Evolutionary conservation across 2,888 invertebrate genomes (phyloP).

Genomic region (Eilema caniola): DNA sequence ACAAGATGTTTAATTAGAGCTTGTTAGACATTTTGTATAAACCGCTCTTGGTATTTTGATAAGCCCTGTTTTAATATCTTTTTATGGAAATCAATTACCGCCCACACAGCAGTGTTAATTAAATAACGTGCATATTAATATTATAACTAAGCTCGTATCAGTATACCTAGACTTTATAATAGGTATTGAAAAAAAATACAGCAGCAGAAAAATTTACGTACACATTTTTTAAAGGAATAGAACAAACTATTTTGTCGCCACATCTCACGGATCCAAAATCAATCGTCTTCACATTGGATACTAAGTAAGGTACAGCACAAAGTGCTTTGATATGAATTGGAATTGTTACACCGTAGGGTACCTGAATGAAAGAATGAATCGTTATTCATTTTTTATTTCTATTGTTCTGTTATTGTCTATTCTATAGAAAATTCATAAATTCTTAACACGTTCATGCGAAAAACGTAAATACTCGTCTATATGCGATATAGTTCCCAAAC

Average conservation of each 20-base stretch:
- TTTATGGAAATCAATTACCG: no score
- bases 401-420: not conserved
- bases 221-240: slow-evolving; percentile 87
- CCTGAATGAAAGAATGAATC: slow-evolving; percentile 61
- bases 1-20: not conserved
- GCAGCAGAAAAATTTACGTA: slow-evolving; percentile 62
- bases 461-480: no score
- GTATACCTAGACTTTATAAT: no score
- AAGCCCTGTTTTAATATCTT: not conserved
- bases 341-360: slow-evolving; percentile 87
- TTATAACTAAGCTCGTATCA: no score
- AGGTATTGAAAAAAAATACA: no score
- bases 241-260: slow-evolving; percentile 86
- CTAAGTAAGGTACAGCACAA: slow-evolving; percentile 87
- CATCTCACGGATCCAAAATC: slow-evolving; percentile 87
- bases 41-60: not conserved
- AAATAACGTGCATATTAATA: no score
- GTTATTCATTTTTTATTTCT: no score
- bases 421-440: not conserved
- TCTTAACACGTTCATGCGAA: no score
- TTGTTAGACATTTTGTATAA: not conserved
- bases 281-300: slow-evolving; percentile 72
- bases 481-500: no score
- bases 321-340: slow-evolving; percentile 86
- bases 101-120: no score